A percentile compares a stretch with the other conserved stretches of the same genome.
These are phyloP conservation scores for Campoletis raptor DNA, from an alignment of 2,888 invertebrate genomes.

Conservation along the genomic window DNA sequence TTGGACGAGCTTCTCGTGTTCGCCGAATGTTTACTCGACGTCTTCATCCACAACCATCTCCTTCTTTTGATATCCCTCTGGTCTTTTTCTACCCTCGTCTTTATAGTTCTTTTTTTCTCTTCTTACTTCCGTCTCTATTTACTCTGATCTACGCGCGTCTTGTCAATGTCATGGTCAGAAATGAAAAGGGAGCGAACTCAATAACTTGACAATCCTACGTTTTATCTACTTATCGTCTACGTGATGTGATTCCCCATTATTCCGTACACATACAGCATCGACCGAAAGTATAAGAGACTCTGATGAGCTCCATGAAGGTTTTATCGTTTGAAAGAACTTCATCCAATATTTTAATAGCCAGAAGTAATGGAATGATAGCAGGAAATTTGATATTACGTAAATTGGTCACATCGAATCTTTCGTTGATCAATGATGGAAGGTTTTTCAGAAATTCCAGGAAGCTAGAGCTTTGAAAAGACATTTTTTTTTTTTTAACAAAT, in stretches of 20 bases:
- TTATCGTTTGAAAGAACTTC: not conserved
- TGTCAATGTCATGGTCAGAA: conserved; percentile 44
- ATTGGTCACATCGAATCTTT: no score
- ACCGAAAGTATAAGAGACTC: not conserved
- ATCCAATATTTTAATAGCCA: not conserved
- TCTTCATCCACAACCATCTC: conserved; percentile 69
- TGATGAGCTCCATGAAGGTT: not conserved
- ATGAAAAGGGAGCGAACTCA: conserved; percentile 38
- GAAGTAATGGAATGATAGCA: not conserved
- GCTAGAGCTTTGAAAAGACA: not conserved
- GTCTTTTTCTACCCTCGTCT: conserved; percentile 16
- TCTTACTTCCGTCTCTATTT: not conserved
- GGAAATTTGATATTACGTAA: no score
- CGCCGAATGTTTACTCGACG: conserved; percentile 71
- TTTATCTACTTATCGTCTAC: conserved; percentile 1
- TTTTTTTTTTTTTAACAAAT: not conserved
- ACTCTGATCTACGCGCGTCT: conserved; percentile 26
- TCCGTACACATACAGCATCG: not conserved
- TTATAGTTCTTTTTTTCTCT: conserved; percentile 13
- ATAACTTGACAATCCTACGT: conserved; percentile 22
- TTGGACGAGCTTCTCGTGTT: conserved; percentile 65
- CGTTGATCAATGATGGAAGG: no score
- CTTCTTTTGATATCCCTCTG: conserved; percentile 60
- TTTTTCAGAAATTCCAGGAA: not conserved
- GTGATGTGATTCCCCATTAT: conserved; percentile 7